A percentile compares a stretch with the other conserved stretches of the same genome.
Conservation (phyloP, 2,888 invertebrate genomes). For the Steinernema hermaphroditum region DNA sequence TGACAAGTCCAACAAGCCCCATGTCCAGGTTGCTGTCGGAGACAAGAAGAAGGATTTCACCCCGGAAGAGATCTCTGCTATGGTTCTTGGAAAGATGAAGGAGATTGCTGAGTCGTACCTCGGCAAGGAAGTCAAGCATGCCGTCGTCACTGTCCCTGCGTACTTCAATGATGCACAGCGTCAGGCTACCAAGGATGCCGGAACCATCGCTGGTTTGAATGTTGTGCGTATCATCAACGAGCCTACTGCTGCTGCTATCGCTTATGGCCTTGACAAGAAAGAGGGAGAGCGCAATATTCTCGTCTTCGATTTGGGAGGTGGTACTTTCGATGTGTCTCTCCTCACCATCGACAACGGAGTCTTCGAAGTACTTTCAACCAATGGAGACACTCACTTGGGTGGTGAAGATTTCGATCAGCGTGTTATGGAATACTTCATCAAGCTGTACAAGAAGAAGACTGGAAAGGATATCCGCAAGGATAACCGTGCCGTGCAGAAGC, state of each 20-base stretch:
- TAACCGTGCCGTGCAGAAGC: constrained; percentile 67
- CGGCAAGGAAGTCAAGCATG: constrained; percentile 79
- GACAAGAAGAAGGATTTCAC: constrained; percentile 84
- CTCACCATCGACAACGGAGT: constrained; percentile 98
- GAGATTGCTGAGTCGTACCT: constrained; percentile 66
- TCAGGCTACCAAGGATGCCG: constrained; percentile 83
- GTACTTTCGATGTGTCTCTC: constrained; percentile 97
- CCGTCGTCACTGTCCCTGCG: constrained; percentile 92
- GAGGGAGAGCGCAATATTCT: constrained; percentile 87
- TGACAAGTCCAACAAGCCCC: constrained; percentile 88
- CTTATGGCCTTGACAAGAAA: constrained; percentile 47
- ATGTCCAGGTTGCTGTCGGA: constrained; percentile 81
- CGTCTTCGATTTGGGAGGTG: constrained; percentile 98
- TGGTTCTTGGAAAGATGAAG: constrained; percentile 75
- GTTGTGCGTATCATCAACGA: constrained; percentile 81
- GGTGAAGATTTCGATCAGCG: constrained; percentile 82
- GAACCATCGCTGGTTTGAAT: constrained; percentile 80
- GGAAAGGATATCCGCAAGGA: constrained; percentile 68
- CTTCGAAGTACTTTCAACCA: constrained; percentile 75
- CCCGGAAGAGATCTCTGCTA: constrained; percentile 97
- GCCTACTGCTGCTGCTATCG: constrained; percentile 70
- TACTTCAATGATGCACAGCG: constrained; percentile 99
- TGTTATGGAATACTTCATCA: constrained; percentile 86
- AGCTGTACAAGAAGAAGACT: constrained; percentile 72
- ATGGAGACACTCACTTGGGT: constrained; percentile 70